Conservation (phyloP, 92 coral and sea anemone genomes). For the Blastomussa wellsi region DNA sequence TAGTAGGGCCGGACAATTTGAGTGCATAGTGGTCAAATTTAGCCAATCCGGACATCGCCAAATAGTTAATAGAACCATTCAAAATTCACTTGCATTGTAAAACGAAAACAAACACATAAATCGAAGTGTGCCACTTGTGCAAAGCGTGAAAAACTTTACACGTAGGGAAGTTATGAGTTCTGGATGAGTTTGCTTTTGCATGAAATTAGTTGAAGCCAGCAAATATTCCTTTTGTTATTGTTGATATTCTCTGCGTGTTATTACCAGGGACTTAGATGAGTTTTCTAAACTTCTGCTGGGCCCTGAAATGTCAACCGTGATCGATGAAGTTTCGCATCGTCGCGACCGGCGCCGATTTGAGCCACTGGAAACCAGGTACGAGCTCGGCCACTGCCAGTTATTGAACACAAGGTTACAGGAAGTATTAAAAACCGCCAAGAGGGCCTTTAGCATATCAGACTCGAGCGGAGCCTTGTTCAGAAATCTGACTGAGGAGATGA, state of each 20-base stretch:
- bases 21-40: no score
- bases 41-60: no score
- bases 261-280: conserved; percentile 41
- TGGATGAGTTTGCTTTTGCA: not conserved
- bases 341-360: conserved; percentile 27
- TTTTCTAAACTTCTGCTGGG: conserved; percentile 60
- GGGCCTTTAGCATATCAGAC: conserved; percentile 44
- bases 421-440: conserved; percentile 39
- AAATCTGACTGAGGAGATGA: conserved; percentile 36
- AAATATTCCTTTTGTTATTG: not conserved
- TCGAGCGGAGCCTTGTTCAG: conserved; percentile 42
- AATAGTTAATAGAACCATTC: no score
- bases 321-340: conserved; percentile 39
- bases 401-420: conserved; percentile 27
- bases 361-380: not conserved
- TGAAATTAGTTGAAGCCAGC: not conserved
- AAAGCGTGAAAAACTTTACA: no score
- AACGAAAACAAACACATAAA: no score
- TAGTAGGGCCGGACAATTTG: no score
- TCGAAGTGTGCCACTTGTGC: no score
- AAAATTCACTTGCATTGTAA: no score
- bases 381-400: conserved; percentile 24
- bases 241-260: not conserved
- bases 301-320: conserved; percentile 32
- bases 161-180: no score